Evolutionary conservation across 2,113 vertebrate species (phyloP).

Genomic region (Alligator sinensis): DNA sequence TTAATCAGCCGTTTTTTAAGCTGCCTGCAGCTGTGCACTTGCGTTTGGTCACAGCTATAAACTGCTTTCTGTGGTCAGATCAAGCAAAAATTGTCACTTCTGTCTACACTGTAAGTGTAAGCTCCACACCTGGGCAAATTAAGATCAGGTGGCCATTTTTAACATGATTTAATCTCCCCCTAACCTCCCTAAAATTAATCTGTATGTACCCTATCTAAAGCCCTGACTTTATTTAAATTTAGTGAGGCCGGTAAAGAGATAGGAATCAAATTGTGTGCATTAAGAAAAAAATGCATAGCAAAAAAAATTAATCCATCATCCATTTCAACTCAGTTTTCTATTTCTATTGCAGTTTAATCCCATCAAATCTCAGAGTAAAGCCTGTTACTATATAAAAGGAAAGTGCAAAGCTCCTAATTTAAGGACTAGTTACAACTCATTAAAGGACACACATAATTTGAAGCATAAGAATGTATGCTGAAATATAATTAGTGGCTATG

Average conservation of each 20-base stretch:
- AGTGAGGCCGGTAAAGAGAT: constrained; percentile 11
- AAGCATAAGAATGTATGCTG: constrained; percentile 72
- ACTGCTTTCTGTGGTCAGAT: no score
- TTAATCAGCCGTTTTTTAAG: no score
- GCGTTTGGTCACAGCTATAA: no score
- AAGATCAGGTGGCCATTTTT: no score
- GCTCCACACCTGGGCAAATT: no score
- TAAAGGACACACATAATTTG: constrained; percentile 76
- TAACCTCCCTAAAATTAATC: no score
- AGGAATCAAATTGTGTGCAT: constrained; percentile 39
- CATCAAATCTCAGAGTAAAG: constrained; percentile 70
- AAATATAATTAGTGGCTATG: constrained; percentile 78
- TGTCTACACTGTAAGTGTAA: no score
- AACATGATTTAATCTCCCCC: no score
- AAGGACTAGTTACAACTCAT: constrained; percentile 78
- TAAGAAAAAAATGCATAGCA: neutral
- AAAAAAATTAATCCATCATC: constrained; percentile 12
- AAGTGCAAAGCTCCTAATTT: constrained; percentile 71
- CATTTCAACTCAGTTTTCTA: constrained; percentile 36
- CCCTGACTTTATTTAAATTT: constrained; percentile 9
- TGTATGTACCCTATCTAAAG: neutral
- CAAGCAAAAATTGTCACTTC: no score
- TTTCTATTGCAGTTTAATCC: constrained; percentile 69
- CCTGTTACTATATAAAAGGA: constrained; percentile 69
- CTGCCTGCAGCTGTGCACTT: no score